Conservation (phyloP, 1,140 invertebrate genomes). For the Eupeodes corollae region DNA sequence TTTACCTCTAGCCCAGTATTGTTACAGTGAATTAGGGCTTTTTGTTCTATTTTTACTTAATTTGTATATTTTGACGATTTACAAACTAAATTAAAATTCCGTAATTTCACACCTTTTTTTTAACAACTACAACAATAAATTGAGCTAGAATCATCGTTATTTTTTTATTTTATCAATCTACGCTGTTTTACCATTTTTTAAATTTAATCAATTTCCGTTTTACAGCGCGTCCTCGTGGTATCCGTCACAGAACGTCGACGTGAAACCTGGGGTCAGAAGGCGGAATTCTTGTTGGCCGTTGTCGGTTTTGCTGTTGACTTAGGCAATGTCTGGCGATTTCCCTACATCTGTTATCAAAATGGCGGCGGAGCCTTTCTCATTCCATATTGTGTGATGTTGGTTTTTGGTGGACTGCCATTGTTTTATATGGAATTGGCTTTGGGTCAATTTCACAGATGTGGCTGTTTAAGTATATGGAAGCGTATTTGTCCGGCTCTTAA, state of each 20-base stretch:
- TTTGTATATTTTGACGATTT: background rate
- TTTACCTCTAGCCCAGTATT: no score
- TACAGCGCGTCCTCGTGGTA: constrained; percentile 46
- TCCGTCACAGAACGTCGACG: constrained; percentile 48
- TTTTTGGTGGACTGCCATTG: constrained; percentile 82
- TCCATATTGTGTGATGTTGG: constrained; percentile 82
- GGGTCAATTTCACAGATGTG: constrained; percentile 84
- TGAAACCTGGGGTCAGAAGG: constrained; percentile 72
- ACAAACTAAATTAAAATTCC: background rate
- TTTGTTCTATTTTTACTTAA: background rate
- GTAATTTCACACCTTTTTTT: background rate
- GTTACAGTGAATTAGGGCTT: background rate
- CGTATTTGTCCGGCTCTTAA: constrained; percentile 92
- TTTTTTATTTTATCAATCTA: background rate
- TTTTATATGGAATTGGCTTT: constrained; percentile 92
- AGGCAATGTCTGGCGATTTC: constrained; percentile 72
- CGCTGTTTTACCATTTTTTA: background rate
- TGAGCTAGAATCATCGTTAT: background rate
- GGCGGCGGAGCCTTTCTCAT: constrained; percentile 85
- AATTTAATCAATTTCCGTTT: background rate
- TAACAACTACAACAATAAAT: background rate
- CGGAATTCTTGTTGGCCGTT: constrained; percentile 77
- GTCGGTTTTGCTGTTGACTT: constrained; percentile 80
- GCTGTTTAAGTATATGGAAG: constrained; percentile 88
- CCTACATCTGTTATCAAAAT: constrained; percentile 71